Percentiles rank a stretch among this genome's conserved stretches.
phyloP scores from a whole-genome alignment of 2,797 vertebrate species.

The Sebastes matsubarae region DNA sequence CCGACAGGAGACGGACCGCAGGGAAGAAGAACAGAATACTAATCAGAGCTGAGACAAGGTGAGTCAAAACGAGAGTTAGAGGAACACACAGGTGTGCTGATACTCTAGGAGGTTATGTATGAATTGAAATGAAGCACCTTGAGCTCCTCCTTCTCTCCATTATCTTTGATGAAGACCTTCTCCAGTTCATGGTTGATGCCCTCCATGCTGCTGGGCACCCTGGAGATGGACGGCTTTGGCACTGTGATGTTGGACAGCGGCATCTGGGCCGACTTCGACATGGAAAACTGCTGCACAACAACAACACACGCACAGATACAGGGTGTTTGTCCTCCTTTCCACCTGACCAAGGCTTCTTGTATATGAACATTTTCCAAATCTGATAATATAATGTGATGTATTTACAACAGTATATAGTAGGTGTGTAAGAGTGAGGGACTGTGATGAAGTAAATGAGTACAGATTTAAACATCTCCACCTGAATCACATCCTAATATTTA shows the following conservation, averaged over 20 bases:
- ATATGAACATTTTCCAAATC: too few species aligned
- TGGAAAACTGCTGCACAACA: conserved; percentile 79
- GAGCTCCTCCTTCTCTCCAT: conserved; percentile 92
- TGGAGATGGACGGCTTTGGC: conserved; percentile 93
- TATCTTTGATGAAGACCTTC: conserved; percentile 97
- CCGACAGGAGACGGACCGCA: background rate
- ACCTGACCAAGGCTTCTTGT: too few species aligned
- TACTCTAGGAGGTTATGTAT: background rate
- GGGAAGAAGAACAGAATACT: background rate
- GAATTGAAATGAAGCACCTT: conserved; percentile 79
- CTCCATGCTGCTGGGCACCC: conserved; percentile 96
- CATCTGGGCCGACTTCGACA: conserved; percentile 93
- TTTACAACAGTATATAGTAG: too few species aligned
- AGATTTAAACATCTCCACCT: too few species aligned
- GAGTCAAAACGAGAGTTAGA: background rate
- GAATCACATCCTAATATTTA: too few species aligned
- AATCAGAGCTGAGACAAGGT: background rate
- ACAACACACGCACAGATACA: background rate
- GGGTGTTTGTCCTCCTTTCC: too few species aligned
- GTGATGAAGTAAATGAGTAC: too few species aligned
- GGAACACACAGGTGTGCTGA: background rate
- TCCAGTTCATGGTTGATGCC: conserved; percentile 99
- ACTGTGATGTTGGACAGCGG: conserved; percentile 93
- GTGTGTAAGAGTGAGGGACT: too few species aligned
- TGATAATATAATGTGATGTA: too few species aligned